Base-by-base conservation (phyloP, 2,888 invertebrate species). In the Drosophila testacea region DNA sequence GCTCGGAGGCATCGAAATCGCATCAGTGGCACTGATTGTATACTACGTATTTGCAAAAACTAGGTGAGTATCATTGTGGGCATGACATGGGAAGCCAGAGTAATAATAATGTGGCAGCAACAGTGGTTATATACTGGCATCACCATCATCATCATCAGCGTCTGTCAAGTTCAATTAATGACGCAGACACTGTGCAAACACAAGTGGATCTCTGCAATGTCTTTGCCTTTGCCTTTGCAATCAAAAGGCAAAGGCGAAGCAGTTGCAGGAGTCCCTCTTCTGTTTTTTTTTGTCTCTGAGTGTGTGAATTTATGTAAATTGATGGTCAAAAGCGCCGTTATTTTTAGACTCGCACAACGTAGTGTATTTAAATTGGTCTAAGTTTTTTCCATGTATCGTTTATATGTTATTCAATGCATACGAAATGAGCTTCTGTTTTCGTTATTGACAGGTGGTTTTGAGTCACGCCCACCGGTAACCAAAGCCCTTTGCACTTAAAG, bases 21-120 rank as follows among this genome's bases (percentile, higher is more conserved):
- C 91, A 68, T 92, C 92, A 36, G 90, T 92, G 55, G 90, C 90
- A 52, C 82, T 91, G 42, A 85, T 92, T 69, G 81, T 92, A 27
- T 92, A 92, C 78, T 92, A 91, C 73, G 88, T 92, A 52, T 92
- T 91, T 73, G 91, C 92, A 41, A 92, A 91, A 77, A 92, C 92
- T 69, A 91, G 92, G 92, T 92, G 81, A 84, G 85, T 79, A 55
- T 28, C 46, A 22, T 41, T 16, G 30, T 7, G 7, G 38, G 42
- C 22, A 10, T 60, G 47, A n/a, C 9, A 44, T 46, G 39, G 36
- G 87, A 81, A 89, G 76, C 84, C 75, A 81, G 46, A 75, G 48
- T 69, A 89, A 69, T 83, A 65, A 67, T 81, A 56, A 56, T 64
- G 48, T 56, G 51, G 47, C 47, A 34, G 1, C 54, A 59, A 73